phyloP scores from a whole-genome alignment of 2,797 vertebrate species.

The Amphiprion clarkii region DNA sequence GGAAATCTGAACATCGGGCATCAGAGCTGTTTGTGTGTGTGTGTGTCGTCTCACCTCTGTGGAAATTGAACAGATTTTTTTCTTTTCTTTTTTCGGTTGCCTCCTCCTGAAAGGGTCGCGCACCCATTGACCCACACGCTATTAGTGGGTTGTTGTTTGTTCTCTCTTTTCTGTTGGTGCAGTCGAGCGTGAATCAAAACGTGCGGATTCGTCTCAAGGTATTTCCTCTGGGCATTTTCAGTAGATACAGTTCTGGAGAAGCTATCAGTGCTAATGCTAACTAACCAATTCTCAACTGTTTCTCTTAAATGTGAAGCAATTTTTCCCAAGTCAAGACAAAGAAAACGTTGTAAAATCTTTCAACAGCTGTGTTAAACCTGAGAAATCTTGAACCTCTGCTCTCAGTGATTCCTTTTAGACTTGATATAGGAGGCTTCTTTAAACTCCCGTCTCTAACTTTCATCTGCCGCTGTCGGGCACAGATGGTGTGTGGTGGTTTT shows the following conservation, averaged over 20 bases:
- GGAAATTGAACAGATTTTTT: constrained; percentile 40
- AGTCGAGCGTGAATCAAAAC: no score
- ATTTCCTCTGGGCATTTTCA: neutral
- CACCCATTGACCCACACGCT: constrained; percentile 36
- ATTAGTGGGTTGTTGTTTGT: constrained; percentile 13
- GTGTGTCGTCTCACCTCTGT: constrained; percentile 11
- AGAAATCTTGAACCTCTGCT: neutral
- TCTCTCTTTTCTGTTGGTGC: neutral
- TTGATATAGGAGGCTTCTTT: neutral
- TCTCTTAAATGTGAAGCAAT: neutral
- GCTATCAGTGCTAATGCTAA: neutral
- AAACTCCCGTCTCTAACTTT: constrained; percentile 10
- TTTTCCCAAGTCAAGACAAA: neutral
- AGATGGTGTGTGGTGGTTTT: constrained; percentile 47
- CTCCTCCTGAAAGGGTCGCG: constrained; percentile 45
- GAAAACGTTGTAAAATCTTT: no score
- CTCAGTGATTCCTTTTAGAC: neutral
- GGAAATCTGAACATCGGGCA: constrained; percentile 29
- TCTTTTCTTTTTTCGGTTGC: neutral
- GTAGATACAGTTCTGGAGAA: neutral
- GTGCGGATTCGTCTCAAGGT: neutral
- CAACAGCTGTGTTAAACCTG: neutral
- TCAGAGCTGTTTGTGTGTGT: constrained; percentile 5
- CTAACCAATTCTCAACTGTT: neutral
- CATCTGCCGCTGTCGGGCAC: constrained; percentile 14